Evolutionary conservation across 2,888 invertebrate genomes (phyloP), one percentile per base, ranked within the genome.

Genomic region (Cheilosia grossa): DNA sequence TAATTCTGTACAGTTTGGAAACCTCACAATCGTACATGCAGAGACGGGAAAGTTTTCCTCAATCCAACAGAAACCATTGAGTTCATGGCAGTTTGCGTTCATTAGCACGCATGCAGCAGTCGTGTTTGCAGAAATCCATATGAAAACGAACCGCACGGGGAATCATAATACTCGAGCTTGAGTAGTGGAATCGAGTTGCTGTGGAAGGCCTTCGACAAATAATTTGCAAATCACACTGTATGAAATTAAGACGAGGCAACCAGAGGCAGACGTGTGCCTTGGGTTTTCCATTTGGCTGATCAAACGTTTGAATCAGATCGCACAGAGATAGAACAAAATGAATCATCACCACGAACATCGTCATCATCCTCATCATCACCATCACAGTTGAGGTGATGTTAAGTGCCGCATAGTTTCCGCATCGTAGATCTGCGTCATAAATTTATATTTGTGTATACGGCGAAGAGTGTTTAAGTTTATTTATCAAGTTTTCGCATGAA

Each of bases 71-170:
- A 30, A 73, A 61, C 24, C 72, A 67, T 79, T 53, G 82, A 83
- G 82, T 83, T 83, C 82, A 83, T 64, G 82, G 82, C 21, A 69
- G 63, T 83, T 63, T 74, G 53, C 64, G 73, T 82, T 67, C 82
- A 73, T 78, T 78, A 72, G 78, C 72, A 77, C 73, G 61, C 82
- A 73, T 56, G 78, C 61, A 51, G 51, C 42, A 17, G 47, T 19
- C 9, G 47, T 53, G 13, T 44, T 51, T 54, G 67, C 67, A 44
- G 42, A 54, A 27, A 44, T 21, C 15, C 37, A 51, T n/a, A 49
- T 24, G 49, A 47, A 47, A 33, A 61, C 59, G 19, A 27, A 51
- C 30, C 7, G 40, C 58, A 51, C 24, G 51, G 49, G 47, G 51
- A 24, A 51, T 51, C 37, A 37, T 24, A 24, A 27, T 13, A 13